phyloP scores from a whole-genome alignment of 1,140 invertebrate species.

The Pemphigus obesinymphae region DNA sequence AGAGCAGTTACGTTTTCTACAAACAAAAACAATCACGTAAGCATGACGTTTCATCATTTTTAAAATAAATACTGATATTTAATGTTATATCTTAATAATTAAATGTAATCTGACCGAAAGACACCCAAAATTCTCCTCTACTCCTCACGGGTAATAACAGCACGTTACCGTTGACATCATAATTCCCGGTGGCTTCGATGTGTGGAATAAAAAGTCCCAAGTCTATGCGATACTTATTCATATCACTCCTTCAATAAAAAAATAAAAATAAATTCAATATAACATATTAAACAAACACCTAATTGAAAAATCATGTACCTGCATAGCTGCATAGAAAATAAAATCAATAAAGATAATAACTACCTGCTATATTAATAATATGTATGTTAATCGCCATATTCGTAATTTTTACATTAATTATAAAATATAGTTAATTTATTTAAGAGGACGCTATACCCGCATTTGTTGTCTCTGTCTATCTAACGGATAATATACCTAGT shows the following conservation, averaged over 20 bases:
- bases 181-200: conserved; percentile 66
- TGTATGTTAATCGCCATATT: conserved; percentile 1
- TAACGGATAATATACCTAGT: too few relatives aligned
- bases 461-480: too few relatives aligned
- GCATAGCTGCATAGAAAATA: neutral
- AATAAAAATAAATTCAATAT: neutral
- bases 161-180: conserved; percentile 69
- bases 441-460: too few relatives aligned
- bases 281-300: neutral
- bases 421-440: too few relatives aligned
- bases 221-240: conserved; percentile 63
- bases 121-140: conserved; percentile 70
- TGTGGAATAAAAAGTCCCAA: conserved; percentile 57
- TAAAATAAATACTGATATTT: too few relatives aligned
- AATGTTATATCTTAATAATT: too few relatives aligned
- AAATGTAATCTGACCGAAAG: conserved; percentile 59
- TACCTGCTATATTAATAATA: too few relatives aligned
- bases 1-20: conserved; percentile 64
- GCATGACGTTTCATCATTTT: neutral
- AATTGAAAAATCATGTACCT: too few relatives aligned
- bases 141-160: conserved; percentile 70
- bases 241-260: conserved; percentile 60
- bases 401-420: too few relatives aligned
- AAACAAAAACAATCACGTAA: conserved; percentile 45
- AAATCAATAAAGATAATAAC: neutral